These are phyloP conservation scores for Myotis vivesi DNA, from an alignment of 2,797 vertebrate species.

Conservation along the genomic window DNA sequence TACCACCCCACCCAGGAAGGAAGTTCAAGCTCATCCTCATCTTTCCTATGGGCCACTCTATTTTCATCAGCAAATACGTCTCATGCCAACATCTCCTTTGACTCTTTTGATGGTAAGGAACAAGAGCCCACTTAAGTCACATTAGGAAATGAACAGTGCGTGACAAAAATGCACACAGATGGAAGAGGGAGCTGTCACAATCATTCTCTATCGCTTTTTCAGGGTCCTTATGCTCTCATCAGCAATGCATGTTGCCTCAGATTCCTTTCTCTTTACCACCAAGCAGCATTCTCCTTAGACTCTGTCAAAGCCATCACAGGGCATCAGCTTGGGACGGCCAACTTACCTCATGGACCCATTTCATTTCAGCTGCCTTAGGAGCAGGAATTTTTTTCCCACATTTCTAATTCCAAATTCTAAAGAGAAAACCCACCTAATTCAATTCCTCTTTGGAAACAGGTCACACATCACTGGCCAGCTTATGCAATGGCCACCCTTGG, in stretches of 20 bases:
- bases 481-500: background rate
- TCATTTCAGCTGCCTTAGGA: background rate
- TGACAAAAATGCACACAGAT: background rate
- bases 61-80: background rate
- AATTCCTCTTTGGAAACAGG: background rate
- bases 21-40: background rate
- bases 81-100: background rate
- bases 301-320: background rate
- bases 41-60: background rate
- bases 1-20: background rate
- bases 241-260: background rate
- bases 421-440: background rate
- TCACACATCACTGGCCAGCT: background rate
- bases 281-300: background rate
- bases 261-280: background rate
- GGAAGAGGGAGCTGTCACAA: background rate
- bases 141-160: background rate
- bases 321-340: background rate
- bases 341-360: background rate
- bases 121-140: background rate
- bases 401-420: slow-evolving; percentile 39
- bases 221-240: background rate
- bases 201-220: background rate
- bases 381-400: background rate
- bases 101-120: background rate